Conservation (phyloP, 2,113 vertebrate species). For the zebrafish (Danio rerio) region DNA sequence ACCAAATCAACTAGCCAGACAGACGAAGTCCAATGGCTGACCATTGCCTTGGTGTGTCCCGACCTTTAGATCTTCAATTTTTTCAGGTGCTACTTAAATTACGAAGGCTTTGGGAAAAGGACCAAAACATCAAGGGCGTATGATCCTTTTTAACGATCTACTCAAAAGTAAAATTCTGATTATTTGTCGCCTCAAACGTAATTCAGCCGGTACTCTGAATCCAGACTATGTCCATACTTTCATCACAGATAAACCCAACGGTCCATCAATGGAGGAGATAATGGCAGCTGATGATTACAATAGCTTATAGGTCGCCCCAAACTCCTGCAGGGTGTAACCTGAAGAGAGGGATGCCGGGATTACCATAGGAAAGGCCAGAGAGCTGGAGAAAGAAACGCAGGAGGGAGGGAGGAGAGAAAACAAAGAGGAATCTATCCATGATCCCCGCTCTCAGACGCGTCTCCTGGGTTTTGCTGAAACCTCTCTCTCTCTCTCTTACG, state of each 20-base stretch:
- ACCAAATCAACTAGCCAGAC: too few relatives aligned
- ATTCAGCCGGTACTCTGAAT: neutral
- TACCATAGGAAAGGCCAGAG: constrained; percentile 53
- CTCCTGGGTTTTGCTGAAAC: constrained; percentile 20
- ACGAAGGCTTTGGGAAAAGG: too few relatives aligned
- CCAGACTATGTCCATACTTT: constrained; percentile 5
- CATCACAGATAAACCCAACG: constrained; percentile 19
- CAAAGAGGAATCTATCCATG: constrained; percentile 55
- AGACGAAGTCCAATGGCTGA: too few relatives aligned
- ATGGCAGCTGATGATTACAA: constrained; percentile 39
- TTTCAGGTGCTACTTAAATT: too few relatives aligned
- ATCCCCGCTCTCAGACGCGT: constrained; percentile 61
- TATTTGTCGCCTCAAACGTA: neutral
- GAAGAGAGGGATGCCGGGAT: constrained; percentile 38
- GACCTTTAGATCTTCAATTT: too few relatives aligned
- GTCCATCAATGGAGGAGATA: constrained; percentile 33
- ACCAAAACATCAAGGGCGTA: too few relatives aligned
- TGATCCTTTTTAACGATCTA: too few relatives aligned
- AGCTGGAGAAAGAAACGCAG: neutral
- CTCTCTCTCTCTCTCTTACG: neutral
- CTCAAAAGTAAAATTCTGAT: neutral
- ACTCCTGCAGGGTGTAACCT: constrained; percentile 24
- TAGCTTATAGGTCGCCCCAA: constrained; percentile 25
- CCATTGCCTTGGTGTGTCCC: too few relatives aligned
- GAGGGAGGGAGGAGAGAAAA: neutral